Percentiles rank a stretch among this genome's conserved stretches.
These are phyloP conservation scores for Papilio aristodemus DNA, from an alignment of 1,140 invertebrate species.

Conservation along the genomic window DNA sequence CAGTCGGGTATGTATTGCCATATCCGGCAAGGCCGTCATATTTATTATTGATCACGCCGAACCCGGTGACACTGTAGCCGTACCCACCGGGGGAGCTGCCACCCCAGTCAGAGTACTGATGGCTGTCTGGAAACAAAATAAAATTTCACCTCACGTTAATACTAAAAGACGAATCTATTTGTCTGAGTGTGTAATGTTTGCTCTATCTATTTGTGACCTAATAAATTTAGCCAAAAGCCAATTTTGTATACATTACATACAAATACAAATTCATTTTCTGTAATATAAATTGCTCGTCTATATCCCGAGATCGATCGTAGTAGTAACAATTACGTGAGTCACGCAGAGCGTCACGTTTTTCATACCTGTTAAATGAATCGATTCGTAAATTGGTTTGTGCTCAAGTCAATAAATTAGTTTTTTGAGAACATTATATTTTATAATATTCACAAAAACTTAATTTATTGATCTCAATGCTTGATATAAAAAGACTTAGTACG, in stretches of 20 bases:
- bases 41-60: conserved; percentile 51
- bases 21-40: conserved; percentile 38
- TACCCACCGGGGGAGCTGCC: conserved; percentile 52
- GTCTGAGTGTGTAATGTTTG: too few relatives aligned
- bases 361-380: too few relatives aligned
- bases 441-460: too few relatives aligned
- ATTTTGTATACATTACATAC: background rate
- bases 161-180: too few relatives aligned
- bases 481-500: too few relatives aligned
- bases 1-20: conserved; percentile 30
- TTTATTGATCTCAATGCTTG: too few relatives aligned
- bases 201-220: too few relatives aligned
- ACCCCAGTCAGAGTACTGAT: conserved; percentile 55
- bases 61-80: conserved; percentile 54
- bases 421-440: too few relatives aligned
- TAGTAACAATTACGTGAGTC: background rate
- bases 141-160: too few relatives aligned
- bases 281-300: background rate
- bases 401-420: too few relatives aligned
- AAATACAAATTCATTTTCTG: background rate
- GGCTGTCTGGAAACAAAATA: conserved; percentile 52
- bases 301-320: background rate
- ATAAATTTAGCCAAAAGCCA: too few relatives aligned
- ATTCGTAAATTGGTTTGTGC: too few relatives aligned
- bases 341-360: background rate